These are phyloP conservation scores for Amblyteles armatorius DNA, from an alignment of 2,888 invertebrate species.

Conservation along the genomic window DNA sequence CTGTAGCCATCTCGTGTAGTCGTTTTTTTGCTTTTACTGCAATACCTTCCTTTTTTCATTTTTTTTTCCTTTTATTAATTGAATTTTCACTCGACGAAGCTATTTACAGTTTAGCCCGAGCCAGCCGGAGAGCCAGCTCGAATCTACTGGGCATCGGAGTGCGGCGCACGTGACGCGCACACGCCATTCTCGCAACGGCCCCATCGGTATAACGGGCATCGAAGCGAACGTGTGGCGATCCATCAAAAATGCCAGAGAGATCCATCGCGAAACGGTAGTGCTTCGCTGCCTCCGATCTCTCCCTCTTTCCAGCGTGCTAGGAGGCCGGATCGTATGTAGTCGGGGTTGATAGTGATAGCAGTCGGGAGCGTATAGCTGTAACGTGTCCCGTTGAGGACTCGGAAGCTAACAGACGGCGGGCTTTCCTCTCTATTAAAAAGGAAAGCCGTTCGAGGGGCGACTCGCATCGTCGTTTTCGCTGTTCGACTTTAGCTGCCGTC, in stretches of 20 bases:
- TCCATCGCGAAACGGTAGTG: conserved; percentile 52
- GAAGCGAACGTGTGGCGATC: conserved; percentile 54
- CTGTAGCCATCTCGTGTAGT: background rate
- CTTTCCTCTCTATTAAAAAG: conserved; percentile 33
- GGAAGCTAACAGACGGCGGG: conserved; percentile 2
- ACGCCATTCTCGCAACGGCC: background rate
- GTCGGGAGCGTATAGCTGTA: background rate
- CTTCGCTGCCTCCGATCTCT: conserved; percentile 23
- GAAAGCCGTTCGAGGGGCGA: conserved; percentile 15
- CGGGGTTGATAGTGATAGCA: background rate
- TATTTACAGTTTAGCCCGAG: conserved; percentile 58
- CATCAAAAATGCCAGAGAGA: conserved; percentile 55
- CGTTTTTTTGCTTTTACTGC: conserved; percentile 7
- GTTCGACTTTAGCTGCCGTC: background rate
- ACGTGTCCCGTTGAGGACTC: background rate
- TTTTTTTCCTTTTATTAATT: conserved; percentile 47
- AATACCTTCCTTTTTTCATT: conserved; percentile 1
- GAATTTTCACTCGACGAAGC: conserved; percentile 43
- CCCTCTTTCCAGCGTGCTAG: background rate
- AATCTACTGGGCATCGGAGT: conserved; percentile 33
- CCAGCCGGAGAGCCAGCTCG: conserved; percentile 34
- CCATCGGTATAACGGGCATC: conserved; percentile 9
- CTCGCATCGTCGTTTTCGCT: background rate
- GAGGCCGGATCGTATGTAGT: conserved; percentile 9
- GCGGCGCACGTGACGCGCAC: conserved; percentile 3